Percentiles rank a stretch among this genome's conserved stretches.
These are phyloP conservation scores for Pangasius sanitwongsei DNA, from an alignment of 2,797 vertebrate species.

Conservation along the genomic window DNA sequence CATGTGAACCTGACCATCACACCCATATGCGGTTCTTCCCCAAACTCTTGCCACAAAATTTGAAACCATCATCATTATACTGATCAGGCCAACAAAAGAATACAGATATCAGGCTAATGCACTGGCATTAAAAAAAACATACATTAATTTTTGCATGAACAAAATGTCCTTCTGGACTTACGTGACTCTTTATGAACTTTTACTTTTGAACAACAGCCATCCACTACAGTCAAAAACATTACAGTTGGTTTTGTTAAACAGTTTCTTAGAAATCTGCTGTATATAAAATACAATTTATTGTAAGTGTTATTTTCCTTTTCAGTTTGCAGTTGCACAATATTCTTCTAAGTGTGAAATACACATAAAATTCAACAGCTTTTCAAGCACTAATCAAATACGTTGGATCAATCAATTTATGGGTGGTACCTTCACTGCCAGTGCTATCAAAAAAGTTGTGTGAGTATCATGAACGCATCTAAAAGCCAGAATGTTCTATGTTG, in stretches of 20 bases:
- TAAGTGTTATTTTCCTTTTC: slow-evolving; percentile 29
- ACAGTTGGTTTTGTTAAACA: no score
- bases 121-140: not conserved
- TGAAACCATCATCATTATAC: not conserved
- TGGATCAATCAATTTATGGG: accelerated
- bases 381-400: accelerated
- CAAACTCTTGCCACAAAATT: not conserved
- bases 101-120: not conserved
- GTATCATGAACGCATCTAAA: not conserved
- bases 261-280: not conserved
- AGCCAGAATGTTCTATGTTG: not conserved
- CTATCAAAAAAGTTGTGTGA: slow-evolving; percentile 66
- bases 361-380: slow-evolving; percentile 53
- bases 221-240: not conserved
- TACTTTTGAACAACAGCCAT: not conserved
- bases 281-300: not conserved
- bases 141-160: not conserved
- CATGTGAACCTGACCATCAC: not conserved
- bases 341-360: accelerated
- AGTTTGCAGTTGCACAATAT: slow-evolving; percentile 72
- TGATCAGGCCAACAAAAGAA: not conserved
- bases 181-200: not conserved
- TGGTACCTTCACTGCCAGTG: slow-evolving; percentile 55
- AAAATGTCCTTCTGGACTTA: not conserved
- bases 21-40: not conserved